Evolutionary conservation across 92 coral and sea anemone genomes (phyloP).

Genomic region (Parazoanthus swiftii): DNA sequence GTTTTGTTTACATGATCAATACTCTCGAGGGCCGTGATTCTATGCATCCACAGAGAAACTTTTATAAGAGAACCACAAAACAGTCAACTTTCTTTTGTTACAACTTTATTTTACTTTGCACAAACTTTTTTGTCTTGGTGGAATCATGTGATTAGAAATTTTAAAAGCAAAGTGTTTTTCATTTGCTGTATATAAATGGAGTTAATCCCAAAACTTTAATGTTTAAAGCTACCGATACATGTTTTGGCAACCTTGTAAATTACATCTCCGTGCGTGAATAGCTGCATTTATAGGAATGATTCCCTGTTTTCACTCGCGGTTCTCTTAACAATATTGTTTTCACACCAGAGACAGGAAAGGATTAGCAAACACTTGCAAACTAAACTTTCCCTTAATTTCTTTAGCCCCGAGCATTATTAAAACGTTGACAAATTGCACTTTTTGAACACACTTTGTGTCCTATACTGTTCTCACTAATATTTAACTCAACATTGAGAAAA

Average conservation of each 20-base stretch:
- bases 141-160: background rate
- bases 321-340: conserved; percentile 10
- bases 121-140: background rate
- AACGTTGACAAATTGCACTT: background rate
- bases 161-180: background rate
- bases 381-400: background rate
- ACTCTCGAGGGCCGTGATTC: background rate
- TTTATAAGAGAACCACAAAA: background rate
- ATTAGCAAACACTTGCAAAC: background rate
- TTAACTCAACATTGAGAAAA: background rate
- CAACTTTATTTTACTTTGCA: background rate
- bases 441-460: background rate
- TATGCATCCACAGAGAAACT: background rate
- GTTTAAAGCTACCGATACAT: background rate
- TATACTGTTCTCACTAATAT: background rate
- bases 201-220: background rate
- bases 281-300: background rate
- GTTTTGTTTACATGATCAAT: background rate
- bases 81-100: conserved; percentile 9
- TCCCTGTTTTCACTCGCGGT: background rate
- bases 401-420: background rate
- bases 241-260: background rate
- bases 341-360: background rate
- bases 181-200: background rate
- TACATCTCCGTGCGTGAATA: background rate